phyloP scores from a whole-genome alignment of 2,797 vertebrate species.

The Sarcoramphus papa region DNA sequence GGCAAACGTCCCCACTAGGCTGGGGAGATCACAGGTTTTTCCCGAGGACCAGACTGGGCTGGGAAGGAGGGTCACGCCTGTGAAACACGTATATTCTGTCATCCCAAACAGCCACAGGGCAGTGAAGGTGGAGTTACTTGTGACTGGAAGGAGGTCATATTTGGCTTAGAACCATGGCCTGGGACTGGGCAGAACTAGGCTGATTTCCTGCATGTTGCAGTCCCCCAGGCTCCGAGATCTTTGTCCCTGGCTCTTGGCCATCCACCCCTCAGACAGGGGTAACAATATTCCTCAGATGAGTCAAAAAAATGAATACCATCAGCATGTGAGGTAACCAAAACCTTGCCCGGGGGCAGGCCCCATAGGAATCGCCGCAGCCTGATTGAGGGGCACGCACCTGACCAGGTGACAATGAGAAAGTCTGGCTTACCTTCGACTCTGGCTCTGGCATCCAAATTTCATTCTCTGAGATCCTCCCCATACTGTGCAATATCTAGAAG shows the following conservation, averaged over 20 bases:
- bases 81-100: neutral
- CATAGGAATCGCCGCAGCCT: rapidly evolving
- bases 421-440: slow-evolving; percentile 65
- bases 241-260: neutral
- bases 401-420: neutral
- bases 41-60: rapidly evolving
- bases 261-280: neutral
- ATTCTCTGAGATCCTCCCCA: slow-evolving; percentile 69
- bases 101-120: neutral
- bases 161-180: neutral
- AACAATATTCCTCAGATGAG: neutral
- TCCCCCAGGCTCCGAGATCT: neutral
- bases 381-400: neutral
- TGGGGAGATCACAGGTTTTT: neutral
- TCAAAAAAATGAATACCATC: neutral
- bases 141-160: neutral
- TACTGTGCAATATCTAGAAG: slow-evolving; percentile 69
- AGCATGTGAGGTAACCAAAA: neutral
- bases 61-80: neutral
- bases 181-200: neutral
- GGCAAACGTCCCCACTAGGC: rapidly evolving
- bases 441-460: slow-evolving; percentile 76
- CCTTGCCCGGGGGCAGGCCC: neutral
- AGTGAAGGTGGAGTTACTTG: neutral
- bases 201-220: neutral